Evolutionary conservation across 1,140 invertebrate species (phyloP), one percentile per base, ranked within the genome.

Genomic region (Ditylenchus dipsaci): DNA sequence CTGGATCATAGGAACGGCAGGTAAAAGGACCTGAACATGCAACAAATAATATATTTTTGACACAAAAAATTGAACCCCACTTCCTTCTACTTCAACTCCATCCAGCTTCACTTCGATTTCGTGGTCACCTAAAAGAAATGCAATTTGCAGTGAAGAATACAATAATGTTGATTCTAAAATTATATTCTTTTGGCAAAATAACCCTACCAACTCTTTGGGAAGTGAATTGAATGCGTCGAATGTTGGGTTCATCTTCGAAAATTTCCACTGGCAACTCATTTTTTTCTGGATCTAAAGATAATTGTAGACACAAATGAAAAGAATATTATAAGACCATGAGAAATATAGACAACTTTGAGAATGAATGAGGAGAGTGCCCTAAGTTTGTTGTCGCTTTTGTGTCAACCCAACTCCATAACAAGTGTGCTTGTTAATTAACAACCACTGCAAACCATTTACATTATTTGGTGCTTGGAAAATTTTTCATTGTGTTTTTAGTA

Each of bases 1-100:
- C 89, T 1, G 90, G 90, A 61, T 96, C 93, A 82, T 95, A 95
- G 15, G 94, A 91, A 87, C 95, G 94, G 72, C 91, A 91, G 1
- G 73, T 76, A 59, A 76, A 76, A 45, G 76, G 76, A 33, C 58
- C 49, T 53, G 23, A 53, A 53, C 3, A 53, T 21, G 49, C 3
- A 53, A 3, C n/a, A 19, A 53, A 8, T 53, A 53, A 53, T 17
- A 53, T 26, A 53, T 38, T 38, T 38, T 38, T 5, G 33, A 38
- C 3, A 38, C 3, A 38, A 38, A 38, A 38, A 38, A 5, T 5
- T 38, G 11, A 38, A 38, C 3, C 49, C 8, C 23, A 53, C 49
- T 63, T 21, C 75, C 75, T 13, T 47, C 56, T 26, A 76, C 72
- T 30, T 74, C 70, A n/a, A 53, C 57, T 15, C 59, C 76, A 60